Evolutionary conservation across 2,888 invertebrate genomes (phyloP).

Genomic region (Diogma glabrata): DNA sequence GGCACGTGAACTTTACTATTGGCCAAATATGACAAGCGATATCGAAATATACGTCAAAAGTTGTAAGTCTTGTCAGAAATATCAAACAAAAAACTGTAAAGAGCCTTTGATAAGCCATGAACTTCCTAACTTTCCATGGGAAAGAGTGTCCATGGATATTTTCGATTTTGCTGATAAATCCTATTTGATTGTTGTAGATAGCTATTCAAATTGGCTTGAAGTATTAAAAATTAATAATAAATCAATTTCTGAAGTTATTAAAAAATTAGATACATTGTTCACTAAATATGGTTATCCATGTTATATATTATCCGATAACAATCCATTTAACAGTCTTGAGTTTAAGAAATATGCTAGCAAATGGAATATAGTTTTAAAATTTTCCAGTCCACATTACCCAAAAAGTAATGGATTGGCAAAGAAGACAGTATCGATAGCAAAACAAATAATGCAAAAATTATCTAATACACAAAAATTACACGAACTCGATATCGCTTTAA

Average conservation of each 20-base stretch:
- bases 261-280: constrained; percentile 14
- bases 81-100: constrained; percentile 17
- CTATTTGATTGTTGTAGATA: constrained; percentile 16
- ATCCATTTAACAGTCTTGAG: constrained; percentile 15
- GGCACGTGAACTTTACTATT: constrained; percentile 16
- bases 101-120: constrained; percentile 19
- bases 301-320: constrained; percentile 19
- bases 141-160: constrained; percentile 17
- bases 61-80: constrained; percentile 16
- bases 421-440: constrained; percentile 18
- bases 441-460: constrained; percentile 7
- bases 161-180: constrained; percentile 18
- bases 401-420: constrained; percentile 14
- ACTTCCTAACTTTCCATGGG: constrained; percentile 18
- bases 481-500: not conserved
- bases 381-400: constrained; percentile 18
- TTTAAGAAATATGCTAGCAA: constrained; percentile 14
- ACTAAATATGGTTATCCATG: constrained; percentile 22
- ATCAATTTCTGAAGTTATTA: constrained; percentile 14
- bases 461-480: not conserved
- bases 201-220: constrained; percentile 14
- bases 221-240: constrained; percentile 6
- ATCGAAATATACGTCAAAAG: constrained; percentile 13
- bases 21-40: constrained; percentile 16
- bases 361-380: constrained; percentile 14